phyloP scores from a whole-genome alignment of 2,113 vertebrate species.

The Aphelocoma coerulescens region DNA sequence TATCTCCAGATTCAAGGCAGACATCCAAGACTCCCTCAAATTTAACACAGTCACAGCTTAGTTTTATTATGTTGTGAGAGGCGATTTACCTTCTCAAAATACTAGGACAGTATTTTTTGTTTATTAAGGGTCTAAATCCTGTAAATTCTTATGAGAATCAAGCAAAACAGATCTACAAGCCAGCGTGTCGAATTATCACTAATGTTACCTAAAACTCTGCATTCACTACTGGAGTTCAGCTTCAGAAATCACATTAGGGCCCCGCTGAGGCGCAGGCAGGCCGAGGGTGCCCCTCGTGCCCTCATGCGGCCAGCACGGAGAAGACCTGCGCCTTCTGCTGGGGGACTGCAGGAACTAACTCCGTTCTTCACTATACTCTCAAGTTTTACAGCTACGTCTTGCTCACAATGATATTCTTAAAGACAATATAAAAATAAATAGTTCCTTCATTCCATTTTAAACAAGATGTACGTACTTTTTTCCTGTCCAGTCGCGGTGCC shows the following conservation, averaged over 20 bases:
- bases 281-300: background rate
- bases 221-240: background rate
- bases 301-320: background rate
- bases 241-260: background rate
- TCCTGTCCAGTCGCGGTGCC: constrained; percentile 94
- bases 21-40: background rate
- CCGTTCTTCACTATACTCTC: rapidly evolving
- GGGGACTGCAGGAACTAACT: too few species aligned
- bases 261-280: background rate
- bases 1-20: background rate
- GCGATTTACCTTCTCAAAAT: background rate
- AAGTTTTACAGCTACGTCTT: background rate
- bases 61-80: background rate
- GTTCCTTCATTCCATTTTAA: background rate
- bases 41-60: background rate
- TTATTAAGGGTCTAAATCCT: background rate
- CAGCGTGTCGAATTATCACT: background rate
- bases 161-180: background rate
- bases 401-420: background rate
- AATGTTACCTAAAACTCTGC: background rate
- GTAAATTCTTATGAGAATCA: background rate
- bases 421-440: background rate
- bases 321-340: rapidly evolving
- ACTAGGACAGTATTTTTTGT: background rate
- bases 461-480: constrained; percentile 83